Evolutionary conservation across 2,888 invertebrate genomes (phyloP).

Genomic region (Pseudoips prasinana): DNA sequence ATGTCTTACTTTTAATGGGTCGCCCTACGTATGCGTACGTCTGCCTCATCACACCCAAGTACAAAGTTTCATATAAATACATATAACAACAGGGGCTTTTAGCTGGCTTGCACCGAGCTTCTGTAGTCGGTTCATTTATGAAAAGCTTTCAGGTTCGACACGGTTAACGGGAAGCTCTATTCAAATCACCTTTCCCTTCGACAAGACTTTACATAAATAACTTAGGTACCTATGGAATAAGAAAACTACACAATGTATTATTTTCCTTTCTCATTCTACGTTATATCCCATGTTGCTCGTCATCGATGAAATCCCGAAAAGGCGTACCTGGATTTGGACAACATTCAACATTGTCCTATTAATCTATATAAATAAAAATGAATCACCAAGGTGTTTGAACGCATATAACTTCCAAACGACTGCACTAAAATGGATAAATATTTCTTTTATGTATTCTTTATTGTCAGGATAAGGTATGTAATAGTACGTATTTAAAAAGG

Average conservation of each 20-base stretch:
- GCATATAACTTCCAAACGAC: no score
- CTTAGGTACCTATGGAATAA: constrained; percentile 69
- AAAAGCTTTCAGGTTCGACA: constrained; percentile 75
- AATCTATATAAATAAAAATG: no score
- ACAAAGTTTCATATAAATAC: constrained; percentile 53
- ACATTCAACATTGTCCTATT: no score
- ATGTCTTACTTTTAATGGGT: constrained; percentile 35
- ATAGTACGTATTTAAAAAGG: no score
- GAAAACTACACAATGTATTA: constrained; percentile 18
- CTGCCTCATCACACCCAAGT: constrained; percentile 45
- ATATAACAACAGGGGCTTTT: constrained; percentile 53
- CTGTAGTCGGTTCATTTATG: constrained; percentile 63
- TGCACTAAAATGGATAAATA: no score
- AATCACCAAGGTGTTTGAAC: no score
- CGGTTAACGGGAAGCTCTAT: constrained; percentile 65
- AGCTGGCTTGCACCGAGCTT: constrained; percentile 59
- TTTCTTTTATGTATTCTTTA: no score
- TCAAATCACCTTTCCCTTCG: constrained; percentile 68
- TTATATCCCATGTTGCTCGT: no score
- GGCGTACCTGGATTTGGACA: no score
- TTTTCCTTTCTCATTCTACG: no score
- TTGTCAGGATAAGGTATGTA: no score
- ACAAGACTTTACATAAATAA: constrained; percentile 64
- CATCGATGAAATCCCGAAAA: no score
- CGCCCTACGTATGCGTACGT: constrained; percentile 35